Base-by-base conservation (phyloP, 2,113 vertebrate species). In the Boleophthalmus pectinirostris region DNA sequence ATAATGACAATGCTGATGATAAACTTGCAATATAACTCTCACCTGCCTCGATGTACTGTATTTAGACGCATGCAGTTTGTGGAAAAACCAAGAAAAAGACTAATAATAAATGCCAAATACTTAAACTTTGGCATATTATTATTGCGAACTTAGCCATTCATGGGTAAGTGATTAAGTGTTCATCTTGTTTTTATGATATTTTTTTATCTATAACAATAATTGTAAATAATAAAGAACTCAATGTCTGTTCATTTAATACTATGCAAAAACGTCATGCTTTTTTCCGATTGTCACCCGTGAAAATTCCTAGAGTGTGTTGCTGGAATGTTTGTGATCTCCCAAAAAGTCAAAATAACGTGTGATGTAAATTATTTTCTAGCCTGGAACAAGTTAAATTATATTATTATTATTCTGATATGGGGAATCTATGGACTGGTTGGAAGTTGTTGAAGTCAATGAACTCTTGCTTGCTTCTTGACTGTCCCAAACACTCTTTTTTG, bases 141-240 rank as follows among this genome's bases (percentile, higher is more conserved):
- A 58, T 58, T 58, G 24, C 18, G 24, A 33, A 61, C 94, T 89
- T 94, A 94, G 95, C 95, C 95, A 96, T 95, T 90, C 94, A 96
- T 96, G 96, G 96, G 95, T 95, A 96, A 96, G 95, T 96, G 95
- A 95, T 95, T 89, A 95, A 95, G 95, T 95, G 95, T 97, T 96
- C 94, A 96, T 97, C 95, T 93, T 96, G 96, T 97, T 99, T 97
- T 98, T 97, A 96, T 95, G 95, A 95, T 96, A 95, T 97, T 97
- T 92, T 96, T 92, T 96, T 96, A 95, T 96, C 96, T 97, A 96
- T 96, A 58, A 97, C 94, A 96, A 97, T 98, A 97, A 98, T 94
- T 98, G 98, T 99, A 98, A 97, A 98, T 98, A 98, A 98, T 98
- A 98, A 98, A 99, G 94, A 97, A 95, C 94, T 97, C 94, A 95